Percentiles rank a stretch among this genome's conserved stretches.
These are phyloP conservation scores for Oscheius sp. DNA, from an alignment of 2,888 invertebrate species.

Conservation along the genomic window DNA sequence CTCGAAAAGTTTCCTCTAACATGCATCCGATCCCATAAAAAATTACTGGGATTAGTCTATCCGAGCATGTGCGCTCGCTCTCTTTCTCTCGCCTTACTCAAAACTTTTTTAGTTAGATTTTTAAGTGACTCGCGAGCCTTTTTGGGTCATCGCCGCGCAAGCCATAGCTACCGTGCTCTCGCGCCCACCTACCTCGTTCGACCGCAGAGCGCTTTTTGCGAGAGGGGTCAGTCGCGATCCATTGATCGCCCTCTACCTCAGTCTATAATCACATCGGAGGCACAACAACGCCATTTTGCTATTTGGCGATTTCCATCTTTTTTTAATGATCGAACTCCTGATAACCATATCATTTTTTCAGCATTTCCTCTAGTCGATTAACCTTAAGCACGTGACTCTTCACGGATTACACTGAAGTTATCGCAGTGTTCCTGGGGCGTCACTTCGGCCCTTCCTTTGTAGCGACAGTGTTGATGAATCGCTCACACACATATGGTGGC, in stretches of 20 bases:
- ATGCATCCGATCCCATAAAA: conserved; percentile 14
- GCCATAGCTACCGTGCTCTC: conserved; percentile 21
- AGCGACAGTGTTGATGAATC: too few species aligned
- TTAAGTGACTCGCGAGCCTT: conserved; percentile 17
- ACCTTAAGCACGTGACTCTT: conserved; percentile 7
- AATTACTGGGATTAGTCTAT: conserved; percentile 14
- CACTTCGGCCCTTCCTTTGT: too few species aligned
- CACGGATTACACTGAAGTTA: conserved; percentile 27
- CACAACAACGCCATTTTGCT: background rate
- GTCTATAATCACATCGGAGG: conserved; percentile 20
- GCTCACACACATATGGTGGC: too few species aligned
- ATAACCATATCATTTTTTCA: background rate
- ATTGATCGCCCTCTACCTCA: conserved; percentile 31
- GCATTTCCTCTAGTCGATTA: background rate
- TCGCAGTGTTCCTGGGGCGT: too few species aligned
- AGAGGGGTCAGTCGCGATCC: conserved; percentile 29
- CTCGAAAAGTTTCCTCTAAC: background rate
- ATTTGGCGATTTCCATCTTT: background rate
- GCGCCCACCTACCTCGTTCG: conserved; percentile 20
- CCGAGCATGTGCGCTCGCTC: background rate
- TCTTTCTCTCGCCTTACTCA: background rate
- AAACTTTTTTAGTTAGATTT: background rate
- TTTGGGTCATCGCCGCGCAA: conserved; percentile 22
- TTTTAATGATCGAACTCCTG: background rate
- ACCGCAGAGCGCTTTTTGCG: conserved; percentile 6